Evolutionary conservation across 2,113 vertebrate genomes (phyloP).

Genomic region (Shinisaurus crocodilurus): DNA sequence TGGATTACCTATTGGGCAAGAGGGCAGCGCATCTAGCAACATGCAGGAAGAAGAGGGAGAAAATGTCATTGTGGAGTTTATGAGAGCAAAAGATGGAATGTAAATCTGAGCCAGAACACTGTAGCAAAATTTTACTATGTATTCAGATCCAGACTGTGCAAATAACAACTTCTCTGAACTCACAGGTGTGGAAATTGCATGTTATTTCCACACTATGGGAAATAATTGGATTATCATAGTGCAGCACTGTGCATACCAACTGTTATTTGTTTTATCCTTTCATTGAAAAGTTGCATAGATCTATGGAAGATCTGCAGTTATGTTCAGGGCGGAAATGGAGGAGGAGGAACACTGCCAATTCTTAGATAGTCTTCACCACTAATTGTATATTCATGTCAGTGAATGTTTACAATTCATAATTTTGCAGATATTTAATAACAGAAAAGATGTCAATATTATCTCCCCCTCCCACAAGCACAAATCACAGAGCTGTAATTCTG

Average conservation of each 20-base stretch:
- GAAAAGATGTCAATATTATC: neutral
- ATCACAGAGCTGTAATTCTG: neutral
- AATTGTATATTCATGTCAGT: slow-evolving; percentile 8
- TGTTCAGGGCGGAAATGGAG: accelerated
- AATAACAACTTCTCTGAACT: slow-evolving; percentile 67
- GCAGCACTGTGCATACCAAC: slow-evolving; percentile 54
- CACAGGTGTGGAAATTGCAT: slow-evolving; percentile 73
- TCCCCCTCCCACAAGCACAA: neutral
- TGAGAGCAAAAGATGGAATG: slow-evolving; percentile 55
- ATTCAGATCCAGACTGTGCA: slow-evolving; percentile 74
- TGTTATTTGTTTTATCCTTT: slow-evolving; percentile 56
- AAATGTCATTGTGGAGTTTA: slow-evolving; percentile 38
- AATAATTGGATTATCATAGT: slow-evolving; percentile 73
- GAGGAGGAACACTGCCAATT: slow-evolving; percentile 22
- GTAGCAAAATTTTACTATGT: slow-evolving; percentile 59
- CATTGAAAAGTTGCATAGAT: slow-evolving; percentile 41
- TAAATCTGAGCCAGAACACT: slow-evolving; percentile 47
- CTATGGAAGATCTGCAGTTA: slow-evolving; percentile 17
- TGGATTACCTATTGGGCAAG: slow-evolving; percentile 54
- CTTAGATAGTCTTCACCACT: neutral
- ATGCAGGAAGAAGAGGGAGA: slow-evolving; percentile 52
- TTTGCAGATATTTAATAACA: neutral
- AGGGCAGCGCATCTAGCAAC: slow-evolving; percentile 37
- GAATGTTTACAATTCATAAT: slow-evolving; percentile 17
- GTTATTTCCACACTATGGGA: slow-evolving; percentile 65